Percentiles rank a stretch among this genome's conserved stretches.
These are phyloP conservation scores for Macrostomum cliftonense DNA, from an alignment of 2,888 invertebrate species.

Conservation along the genomic window DNA sequence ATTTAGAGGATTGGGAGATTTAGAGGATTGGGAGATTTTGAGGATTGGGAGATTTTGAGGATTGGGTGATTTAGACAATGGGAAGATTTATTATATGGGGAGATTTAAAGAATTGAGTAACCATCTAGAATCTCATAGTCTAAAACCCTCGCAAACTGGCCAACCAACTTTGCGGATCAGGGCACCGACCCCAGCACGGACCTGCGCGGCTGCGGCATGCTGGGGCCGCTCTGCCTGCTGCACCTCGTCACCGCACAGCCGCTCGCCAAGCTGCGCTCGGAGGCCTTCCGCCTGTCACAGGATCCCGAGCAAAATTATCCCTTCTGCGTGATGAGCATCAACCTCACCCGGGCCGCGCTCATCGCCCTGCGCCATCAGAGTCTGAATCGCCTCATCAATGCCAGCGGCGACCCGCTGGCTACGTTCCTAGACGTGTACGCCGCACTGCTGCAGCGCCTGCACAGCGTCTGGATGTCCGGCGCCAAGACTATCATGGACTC, in stretches of 20 bases:
- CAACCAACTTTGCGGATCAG: slow-evolving; percentile 13
- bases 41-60: no score
- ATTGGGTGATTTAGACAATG: no score
- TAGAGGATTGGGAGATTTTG: no score
- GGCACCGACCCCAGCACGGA: slow-evolving; percentile 43
- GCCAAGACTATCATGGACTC: slow-evolving; percentile 41
- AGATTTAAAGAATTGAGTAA: no score
- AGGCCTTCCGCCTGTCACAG: slow-evolving; percentile 38
- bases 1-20: no score
- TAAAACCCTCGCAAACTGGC: no score
- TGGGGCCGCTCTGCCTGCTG: slow-evolving; percentile 41
- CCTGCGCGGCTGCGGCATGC: slow-evolving; percentile 41
- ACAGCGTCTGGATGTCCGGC: slow-evolving; percentile 39
- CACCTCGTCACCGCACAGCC: slow-evolving; percentile 33
- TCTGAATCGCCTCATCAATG: slow-evolving; percentile 39
- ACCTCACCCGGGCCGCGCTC: slow-evolving; percentile 41
- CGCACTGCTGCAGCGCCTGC: slow-evolving; percentile 37
- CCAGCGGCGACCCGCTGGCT: slow-evolving; percentile 29
- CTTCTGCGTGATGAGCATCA: slow-evolving; percentile 43
- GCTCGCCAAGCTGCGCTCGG: slow-evolving; percentile 29
- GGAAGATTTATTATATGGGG: no score
- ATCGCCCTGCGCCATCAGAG: slow-evolving; percentile 40
- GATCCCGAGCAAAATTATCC: slow-evolving; percentile 42
- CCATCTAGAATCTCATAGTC: no score
- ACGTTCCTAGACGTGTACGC: slow-evolving; percentile 40